Conservation (phyloP, 2,113 vertebrate species). For the Emydura subglobosa region DNA sequence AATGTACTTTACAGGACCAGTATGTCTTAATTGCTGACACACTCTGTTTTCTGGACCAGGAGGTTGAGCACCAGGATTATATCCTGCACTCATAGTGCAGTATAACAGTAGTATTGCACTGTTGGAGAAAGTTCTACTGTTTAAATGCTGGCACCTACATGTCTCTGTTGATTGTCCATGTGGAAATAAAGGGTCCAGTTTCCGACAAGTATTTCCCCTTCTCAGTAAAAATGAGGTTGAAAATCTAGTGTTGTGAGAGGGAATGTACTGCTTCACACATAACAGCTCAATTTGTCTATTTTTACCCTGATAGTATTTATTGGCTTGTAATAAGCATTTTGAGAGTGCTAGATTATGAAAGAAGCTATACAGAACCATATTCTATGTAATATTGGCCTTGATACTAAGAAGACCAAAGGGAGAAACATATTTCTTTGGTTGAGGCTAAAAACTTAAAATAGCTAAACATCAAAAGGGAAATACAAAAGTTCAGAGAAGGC, state of each 20-base stretch:
- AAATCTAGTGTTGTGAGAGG: background rate
- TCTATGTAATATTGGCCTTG: background rate
- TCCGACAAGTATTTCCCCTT: background rate
- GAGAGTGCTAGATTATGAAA: background rate
- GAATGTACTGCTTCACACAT: background rate
- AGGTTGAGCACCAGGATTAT: background rate
- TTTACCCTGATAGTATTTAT: background rate
- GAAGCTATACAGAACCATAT: background rate
- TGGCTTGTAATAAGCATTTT: background rate
- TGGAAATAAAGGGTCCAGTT: background rate
- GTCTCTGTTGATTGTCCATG: background rate
- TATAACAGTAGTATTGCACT: background rate
- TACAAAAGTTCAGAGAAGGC: background rate
- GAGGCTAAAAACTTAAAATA: background rate
- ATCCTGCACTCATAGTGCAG: background rate
- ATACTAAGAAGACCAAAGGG: background rate
- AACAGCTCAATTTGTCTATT: background rate
- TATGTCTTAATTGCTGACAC: background rate
- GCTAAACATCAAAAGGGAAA: background rate
- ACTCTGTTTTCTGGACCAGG: background rate
- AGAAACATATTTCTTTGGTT: background rate
- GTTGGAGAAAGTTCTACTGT: background rate
- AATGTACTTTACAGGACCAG: background rate
- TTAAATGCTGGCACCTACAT: background rate
- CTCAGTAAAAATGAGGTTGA: background rate